Evolutionary conservation across 2,113 vertebrate species (phyloP).

Genomic region (Syngnathus scovelli): DNA sequence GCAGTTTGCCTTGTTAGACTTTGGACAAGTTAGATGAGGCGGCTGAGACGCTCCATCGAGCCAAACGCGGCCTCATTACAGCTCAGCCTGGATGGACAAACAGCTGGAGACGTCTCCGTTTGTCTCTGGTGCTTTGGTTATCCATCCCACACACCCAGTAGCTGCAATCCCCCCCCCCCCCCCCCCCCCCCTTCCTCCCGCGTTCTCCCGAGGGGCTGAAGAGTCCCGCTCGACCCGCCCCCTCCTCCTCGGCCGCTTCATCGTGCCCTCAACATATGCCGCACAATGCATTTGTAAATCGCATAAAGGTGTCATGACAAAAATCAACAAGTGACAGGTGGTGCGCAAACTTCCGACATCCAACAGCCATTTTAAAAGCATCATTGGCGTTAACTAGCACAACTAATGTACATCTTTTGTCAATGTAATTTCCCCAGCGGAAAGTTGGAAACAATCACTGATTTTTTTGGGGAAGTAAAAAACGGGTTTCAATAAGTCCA

Average conservation of each 20-base stretch:
- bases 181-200: no score
- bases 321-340: no score
- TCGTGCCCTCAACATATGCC: background rate
- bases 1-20: constrained; percentile 66
- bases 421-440: background rate
- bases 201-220: constrained; percentile 52
- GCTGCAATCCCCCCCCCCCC: constrained; percentile 37
- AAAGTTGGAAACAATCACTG: background rate
- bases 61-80: constrained; percentile 70
- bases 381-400: background rate
- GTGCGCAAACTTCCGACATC: background rate
- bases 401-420: background rate
- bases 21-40: constrained; percentile 70
- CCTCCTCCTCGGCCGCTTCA: background rate
- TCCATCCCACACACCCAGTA: constrained; percentile 42
- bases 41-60: constrained; percentile 60
- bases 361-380: background rate
- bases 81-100: constrained; percentile 61
- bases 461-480: background rate
- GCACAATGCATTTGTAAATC: background rate
- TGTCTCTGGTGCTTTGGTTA: constrained; percentile 39
- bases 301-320: background rate
- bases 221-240: constrained; percentile 43
- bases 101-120: constrained; percentile 67
- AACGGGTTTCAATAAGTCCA: background rate